These are phyloP conservation scores for Masnerella sp. DNA, from an alignment of 2,888 invertebrate species.

Conservation along the genomic window DNA sequence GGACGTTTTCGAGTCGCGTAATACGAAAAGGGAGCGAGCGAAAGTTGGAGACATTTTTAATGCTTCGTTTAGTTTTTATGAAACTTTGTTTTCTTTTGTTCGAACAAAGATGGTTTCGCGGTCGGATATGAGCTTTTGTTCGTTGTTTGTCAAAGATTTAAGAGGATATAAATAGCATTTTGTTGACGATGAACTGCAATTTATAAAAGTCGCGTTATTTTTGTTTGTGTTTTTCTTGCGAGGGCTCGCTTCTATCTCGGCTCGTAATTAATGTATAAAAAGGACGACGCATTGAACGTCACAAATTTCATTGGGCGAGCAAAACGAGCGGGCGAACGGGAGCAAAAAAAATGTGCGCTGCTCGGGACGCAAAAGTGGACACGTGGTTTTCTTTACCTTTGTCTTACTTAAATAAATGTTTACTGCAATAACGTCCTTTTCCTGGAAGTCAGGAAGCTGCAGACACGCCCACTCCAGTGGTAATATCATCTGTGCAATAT, in stretches of 20 bases:
- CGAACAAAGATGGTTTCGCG: slow-evolving; percentile 38
- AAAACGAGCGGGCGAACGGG: background rate
- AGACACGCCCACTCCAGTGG: slow-evolving; percentile 28
- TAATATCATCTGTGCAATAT: slow-evolving; percentile 52
- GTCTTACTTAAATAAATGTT: slow-evolving; percentile 54
- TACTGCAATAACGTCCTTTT: slow-evolving; percentile 52
- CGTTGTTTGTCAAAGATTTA: slow-evolving; percentile 53
- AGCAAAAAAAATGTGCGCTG: slow-evolving; percentile 7
- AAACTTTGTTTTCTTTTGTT: slow-evolving; percentile 47
- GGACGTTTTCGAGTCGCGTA: slow-evolving; percentile 16
- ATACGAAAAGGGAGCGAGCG: slow-evolving; percentile 19
- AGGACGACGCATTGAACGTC: slow-evolving; percentile 30
- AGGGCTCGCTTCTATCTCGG: slow-evolving; percentile 9
- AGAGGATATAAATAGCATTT: slow-evolving; percentile 46
- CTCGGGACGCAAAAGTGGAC: slow-evolving; percentile 37
- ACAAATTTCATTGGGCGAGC: slow-evolving; percentile 30
- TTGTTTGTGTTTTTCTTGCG: slow-evolving; percentile 19
- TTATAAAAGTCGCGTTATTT: slow-evolving; percentile 23
- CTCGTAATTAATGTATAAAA: slow-evolving; percentile 33
- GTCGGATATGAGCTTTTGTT: slow-evolving; percentile 52
- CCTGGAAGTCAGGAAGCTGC: slow-evolving; percentile 33
- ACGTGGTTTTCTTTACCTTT: slow-evolving; percentile 55
- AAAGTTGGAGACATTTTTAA: slow-evolving; percentile 51
- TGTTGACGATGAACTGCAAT: slow-evolving; percentile 36
- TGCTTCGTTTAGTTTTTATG: slow-evolving; percentile 52